Conservation (phyloP, 2,113 vertebrate species). For the Arizona elegans region DNA sequence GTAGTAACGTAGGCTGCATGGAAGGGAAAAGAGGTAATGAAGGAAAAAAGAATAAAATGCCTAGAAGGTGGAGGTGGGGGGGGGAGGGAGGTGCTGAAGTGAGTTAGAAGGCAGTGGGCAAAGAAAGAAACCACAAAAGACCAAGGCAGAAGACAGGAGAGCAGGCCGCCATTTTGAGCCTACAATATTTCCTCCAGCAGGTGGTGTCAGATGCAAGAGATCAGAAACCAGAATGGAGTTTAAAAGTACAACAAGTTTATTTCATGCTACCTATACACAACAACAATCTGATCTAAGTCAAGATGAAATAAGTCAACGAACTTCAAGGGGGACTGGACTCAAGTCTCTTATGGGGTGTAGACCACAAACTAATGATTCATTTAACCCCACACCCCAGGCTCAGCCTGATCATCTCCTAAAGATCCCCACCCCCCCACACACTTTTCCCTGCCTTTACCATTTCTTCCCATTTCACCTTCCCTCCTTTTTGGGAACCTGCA, state of each 20-base stretch:
- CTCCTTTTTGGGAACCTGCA: not conserved
- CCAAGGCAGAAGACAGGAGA: not conserved
- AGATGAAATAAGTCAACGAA: not conserved
- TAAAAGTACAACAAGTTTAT: not conserved
- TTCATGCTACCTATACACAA: not conserved
- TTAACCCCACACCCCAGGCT: not conserved
- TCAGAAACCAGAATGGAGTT: not conserved
- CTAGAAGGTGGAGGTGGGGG: accelerated
- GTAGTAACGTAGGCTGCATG: not conserved
- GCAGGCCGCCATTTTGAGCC: not conserved
- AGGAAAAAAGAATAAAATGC: not conserved
- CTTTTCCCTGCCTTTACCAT: not conserved
- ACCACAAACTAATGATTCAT: not conserved
- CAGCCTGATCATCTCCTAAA: not conserved
- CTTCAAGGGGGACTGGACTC: too few relatives aligned
- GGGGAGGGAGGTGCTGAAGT: accelerated
- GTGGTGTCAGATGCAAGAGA: not conserved
- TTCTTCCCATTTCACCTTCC: not conserved
- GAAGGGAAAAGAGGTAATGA: not conserved
- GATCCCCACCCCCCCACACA: too few relatives aligned
- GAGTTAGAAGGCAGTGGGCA: not conserved
- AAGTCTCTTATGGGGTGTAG: not conserved
- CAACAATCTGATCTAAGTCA: not conserved
- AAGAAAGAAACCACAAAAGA: not conserved
- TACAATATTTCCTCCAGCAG: not conserved